These are phyloP conservation scores for Austrolebias charrua DNA, from an alignment of 2,797 vertebrate species.

Conservation along the genomic window DNA sequence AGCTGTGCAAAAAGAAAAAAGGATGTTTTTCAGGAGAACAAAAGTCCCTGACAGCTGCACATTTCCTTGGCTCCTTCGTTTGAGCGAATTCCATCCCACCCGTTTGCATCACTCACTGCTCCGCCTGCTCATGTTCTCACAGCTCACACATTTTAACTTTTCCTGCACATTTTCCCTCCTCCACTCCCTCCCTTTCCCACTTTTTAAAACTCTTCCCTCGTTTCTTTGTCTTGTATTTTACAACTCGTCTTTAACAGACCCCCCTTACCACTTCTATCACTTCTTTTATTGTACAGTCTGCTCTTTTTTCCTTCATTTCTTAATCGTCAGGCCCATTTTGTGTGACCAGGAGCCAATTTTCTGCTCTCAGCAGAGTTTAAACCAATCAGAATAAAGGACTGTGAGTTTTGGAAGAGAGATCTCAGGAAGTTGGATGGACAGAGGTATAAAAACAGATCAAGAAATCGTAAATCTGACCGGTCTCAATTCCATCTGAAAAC, in stretches of 20 bases:
- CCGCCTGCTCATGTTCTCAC: constrained; percentile 68
- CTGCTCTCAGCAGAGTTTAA: constrained; percentile 39
- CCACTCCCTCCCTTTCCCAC: constrained; percentile 3
- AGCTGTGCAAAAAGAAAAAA: constrained; percentile 35
- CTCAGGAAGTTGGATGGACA: constrained; percentile 10
- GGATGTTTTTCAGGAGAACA: constrained; percentile 63
- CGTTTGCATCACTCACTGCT: constrained; percentile 66
- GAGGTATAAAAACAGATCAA: constrained; percentile 9
- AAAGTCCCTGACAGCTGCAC: constrained; percentile 73
- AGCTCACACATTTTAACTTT: constrained; percentile 63
- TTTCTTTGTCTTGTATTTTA: constrained; percentile 24
- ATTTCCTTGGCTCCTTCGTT: constrained; percentile 68
- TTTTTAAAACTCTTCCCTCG: constrained; percentile 29
- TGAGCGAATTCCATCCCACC: constrained; percentile 73
- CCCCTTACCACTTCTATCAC: constrained; percentile 30
- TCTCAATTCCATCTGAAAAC: constrained; percentile 13
- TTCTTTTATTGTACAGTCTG: constrained; percentile 20
- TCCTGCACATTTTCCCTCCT: constrained; percentile 18
- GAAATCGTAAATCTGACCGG: constrained; percentile 24
- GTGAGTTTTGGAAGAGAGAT: constrained; percentile 15
- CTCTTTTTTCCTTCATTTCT: background rate
- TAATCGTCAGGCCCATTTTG: constrained; percentile 39
- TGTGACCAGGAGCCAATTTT: constrained; percentile 36
- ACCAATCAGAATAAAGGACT: constrained; percentile 33
- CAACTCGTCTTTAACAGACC: constrained; percentile 28